Evolutionary conservation across 1,140 invertebrate species (phyloP), one percentile per base, ranked within the genome.

Genomic region (Zaprionus kolodkinae): DNA sequence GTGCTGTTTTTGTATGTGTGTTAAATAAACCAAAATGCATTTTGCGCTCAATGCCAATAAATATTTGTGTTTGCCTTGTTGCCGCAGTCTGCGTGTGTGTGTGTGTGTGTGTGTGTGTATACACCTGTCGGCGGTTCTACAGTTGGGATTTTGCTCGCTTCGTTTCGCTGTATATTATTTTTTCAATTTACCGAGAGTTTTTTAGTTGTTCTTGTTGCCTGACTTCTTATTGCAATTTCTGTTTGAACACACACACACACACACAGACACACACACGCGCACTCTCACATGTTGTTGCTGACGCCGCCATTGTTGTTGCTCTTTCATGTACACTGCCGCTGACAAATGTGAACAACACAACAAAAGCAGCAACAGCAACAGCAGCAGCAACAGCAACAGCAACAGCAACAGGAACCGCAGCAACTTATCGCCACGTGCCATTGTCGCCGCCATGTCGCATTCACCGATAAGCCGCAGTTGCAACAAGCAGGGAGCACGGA

Each of bases 1-100:
- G 48, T 43, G 35, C 27, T 21, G 48, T 33, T 17, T 54, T 17
- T 33, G 57, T 64, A 13, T 6, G 40, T 21, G 21, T 21, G 57
- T 70, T 75, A 38, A 61, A 17, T 27, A 69, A 72, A 71, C 17
- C 30, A 48, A 75, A 68, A 69, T 68, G 60, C 45, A 79, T 64
- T 76, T 79, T 71, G 38, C 35, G 67, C 57, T 17, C 69, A 36
- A 33, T 13, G 69, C 15, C 48, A 72, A 82, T 77, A 87, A 87
- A 86, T 86, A 82, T 86, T 86, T 86, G 62, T 64, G 25, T 79
- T 81, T 50, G 52, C 33, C 30, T 40, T 63, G 68, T 62, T 59
- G 45, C 43, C 54, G 52, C 52, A 50, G 35, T 21, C 12, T 35
- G n/a, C n/a, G n/a, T 15, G n/a, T 54, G 38, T 71, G 21, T 50